Evolutionary conservation across 1,140 invertebrate species (phyloP), one percentile per base, ranked within the genome.

Genomic region (Heliconius melpomene): DNA sequence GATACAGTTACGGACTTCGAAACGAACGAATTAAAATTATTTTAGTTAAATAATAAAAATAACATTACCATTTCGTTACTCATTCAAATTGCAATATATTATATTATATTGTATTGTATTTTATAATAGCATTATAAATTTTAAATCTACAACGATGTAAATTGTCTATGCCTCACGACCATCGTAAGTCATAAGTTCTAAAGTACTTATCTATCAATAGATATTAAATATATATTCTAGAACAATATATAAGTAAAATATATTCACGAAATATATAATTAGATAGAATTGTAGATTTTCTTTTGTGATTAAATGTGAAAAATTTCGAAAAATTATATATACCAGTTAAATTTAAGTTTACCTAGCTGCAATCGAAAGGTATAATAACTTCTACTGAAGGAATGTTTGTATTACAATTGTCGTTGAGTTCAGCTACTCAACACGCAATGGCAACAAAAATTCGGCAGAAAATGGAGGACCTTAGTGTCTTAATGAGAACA

Each of bases 91-190:
- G 78, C 80, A 81, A 84, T 81, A 80, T 75, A 66, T 66, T 66
- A 80, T 75, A 66, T 66, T 66, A 66, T 66, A 66, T 66, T 79
- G 77, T 82, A 83, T 87, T 83, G 77, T 82, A 83, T 87, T 83
- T 86, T 88, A 86, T 87, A 89, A 87, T 86, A 78, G 84, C 83
- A 76, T 82, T 84, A 87, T 89, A 89, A 89, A 87, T 87, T 86
- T 82, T 82, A 83, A 78, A 78, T 77, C 72, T 82, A 84, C 86
- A 86, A 86, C 85, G 83, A 77, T 82, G 79, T 80, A 86, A 80
- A 86, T 85, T 89, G 84, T 85, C 79, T 79, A 70, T 79, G 81
- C 78, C 77, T 86, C 86, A 89, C 86, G 88, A 89, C 75, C 32
- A 72, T 83, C 85, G 83, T 87, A 87, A 87, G 66, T 86, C 85